Evolutionary conservation across 1,140 invertebrate species (phyloP).

Genomic region (Formica exsecta): DNA sequence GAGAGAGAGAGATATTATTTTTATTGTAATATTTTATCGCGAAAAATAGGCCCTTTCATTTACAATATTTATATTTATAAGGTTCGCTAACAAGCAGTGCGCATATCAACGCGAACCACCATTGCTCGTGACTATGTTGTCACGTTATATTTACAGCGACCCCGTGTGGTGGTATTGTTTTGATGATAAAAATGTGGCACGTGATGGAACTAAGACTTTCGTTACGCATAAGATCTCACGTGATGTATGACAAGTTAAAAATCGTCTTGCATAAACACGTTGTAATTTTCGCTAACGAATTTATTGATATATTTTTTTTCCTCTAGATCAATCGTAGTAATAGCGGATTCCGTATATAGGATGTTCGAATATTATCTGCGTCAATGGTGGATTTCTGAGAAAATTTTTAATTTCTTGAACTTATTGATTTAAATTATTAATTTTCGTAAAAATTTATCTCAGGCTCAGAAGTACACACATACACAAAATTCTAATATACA

Average conservation of each 20-base stretch:
- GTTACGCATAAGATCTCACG: not conserved
- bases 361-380: not conserved
- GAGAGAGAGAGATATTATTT: too few species aligned
- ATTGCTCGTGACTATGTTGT: not conserved
- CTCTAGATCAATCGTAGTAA: not conserved
- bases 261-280: not conserved
- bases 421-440: too few species aligned
- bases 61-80: too few species aligned
- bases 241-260: constrained; percentile 10
- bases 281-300: constrained; percentile 2
- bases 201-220: too few species aligned
- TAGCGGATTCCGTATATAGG: not conserved
- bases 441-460: too few species aligned
- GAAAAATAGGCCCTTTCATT: too few species aligned
- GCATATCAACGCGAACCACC: not conserved
- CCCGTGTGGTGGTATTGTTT: not conserved
- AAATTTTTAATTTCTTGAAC: constrained; percentile 4
- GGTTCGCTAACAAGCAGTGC: too few species aligned
- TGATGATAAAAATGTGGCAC: not conserved
- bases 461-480: too few species aligned
- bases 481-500: too few species aligned
- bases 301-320: not conserved
- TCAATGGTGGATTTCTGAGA: not conserved
- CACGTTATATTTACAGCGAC: not conserved
- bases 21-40: too few species aligned